A percentile compares a stretch with the other conserved stretches of the same genome.
Conservation (phyloP, 1,140 invertebrate species). For the Drosophila triauraria region DNA sequence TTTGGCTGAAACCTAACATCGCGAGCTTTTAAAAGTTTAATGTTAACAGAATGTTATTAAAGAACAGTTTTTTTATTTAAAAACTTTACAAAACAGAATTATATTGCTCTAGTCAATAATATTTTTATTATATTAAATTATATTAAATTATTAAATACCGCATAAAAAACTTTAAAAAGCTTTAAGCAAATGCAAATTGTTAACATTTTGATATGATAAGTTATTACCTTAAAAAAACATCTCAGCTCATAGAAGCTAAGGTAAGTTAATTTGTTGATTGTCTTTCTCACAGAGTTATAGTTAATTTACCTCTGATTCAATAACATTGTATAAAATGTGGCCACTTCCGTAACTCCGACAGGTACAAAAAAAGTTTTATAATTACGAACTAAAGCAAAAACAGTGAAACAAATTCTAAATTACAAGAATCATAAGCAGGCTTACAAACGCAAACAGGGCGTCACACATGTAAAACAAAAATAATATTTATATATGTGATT, state of each 20-base stretch:
- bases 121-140: too few relatives aligned
- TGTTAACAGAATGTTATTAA: neutral
- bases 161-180: too few relatives aligned
- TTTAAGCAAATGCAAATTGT: too few relatives aligned
- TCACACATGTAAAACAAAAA: conserved; percentile 46
- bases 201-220: too few relatives aligned
- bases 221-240: too few relatives aligned
- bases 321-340: neutral
- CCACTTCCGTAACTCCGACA: conserved; percentile 4
- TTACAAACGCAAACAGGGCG: conserved; percentile 11
- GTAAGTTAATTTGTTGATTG: neutral
- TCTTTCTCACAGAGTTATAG: neutral
- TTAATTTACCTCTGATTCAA: neutral
- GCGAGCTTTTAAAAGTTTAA: neutral
- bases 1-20: neutral
- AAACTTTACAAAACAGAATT: neutral
- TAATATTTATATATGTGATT: conserved; percentile 72
- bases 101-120: too few relatives aligned
- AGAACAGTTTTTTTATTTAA: neutral
- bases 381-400: conserved; percentile 60
- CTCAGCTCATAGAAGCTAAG: too few relatives aligned
- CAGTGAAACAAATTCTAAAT: conserved; percentile 48
- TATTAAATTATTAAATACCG: too few relatives aligned
- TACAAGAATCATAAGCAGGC: conserved; percentile 48
- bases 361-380: conserved; percentile 49